Percentiles rank a stretch among this genome's conserved stretches.
Evolutionary conservation across 1,140 invertebrate species (phyloP).

Genomic region (Drosophila tsacasi): DNA sequence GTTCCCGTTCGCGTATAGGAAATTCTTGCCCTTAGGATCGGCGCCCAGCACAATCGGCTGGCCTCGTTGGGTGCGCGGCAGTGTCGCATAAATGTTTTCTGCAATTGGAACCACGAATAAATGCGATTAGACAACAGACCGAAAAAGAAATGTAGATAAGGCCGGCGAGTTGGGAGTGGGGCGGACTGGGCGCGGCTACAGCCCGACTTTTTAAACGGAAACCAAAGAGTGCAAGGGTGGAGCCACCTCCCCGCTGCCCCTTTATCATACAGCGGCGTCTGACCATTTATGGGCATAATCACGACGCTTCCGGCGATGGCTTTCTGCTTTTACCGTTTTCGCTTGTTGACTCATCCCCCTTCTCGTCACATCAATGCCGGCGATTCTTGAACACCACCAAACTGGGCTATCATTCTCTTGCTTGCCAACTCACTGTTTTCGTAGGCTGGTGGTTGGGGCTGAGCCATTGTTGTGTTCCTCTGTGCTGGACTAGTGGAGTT

Average conservation of each 20-base stretch:
- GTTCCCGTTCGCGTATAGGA: constrained; percentile 98
- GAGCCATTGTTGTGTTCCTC: constrained; percentile 61
- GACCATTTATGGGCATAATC: constrained; percentile 78
- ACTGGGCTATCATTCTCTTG: constrained; percentile 10
- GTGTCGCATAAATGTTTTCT: constrained; percentile 96
- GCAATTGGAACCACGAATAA: constrained; percentile 75
- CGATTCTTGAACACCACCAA: constrained; percentile 10
- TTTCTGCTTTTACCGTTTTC: constrained; percentile 71
- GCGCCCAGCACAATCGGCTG: constrained; percentile 96
- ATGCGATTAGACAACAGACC: constrained; percentile 7
- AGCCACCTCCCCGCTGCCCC: neutral
- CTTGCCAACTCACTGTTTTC: constrained; percentile 78
- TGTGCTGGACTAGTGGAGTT: constrained; percentile 26
- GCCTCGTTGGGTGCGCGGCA: constrained; percentile 96
- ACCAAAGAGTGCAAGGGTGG: constrained; percentile 7
- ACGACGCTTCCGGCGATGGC: constrained; percentile 62
- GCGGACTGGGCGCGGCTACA: constrained; percentile 59
- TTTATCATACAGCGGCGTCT: constrained; percentile 17
- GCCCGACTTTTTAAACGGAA: constrained; percentile 22
- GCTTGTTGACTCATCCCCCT: constrained; percentile 71
- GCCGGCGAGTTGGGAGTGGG: constrained; percentile 9
- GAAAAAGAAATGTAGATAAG: constrained; percentile 29
- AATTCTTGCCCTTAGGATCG: constrained; percentile 98
- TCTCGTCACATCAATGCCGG: constrained; percentile 22
- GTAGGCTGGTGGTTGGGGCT: constrained; percentile 81